Conservation (phyloP, 2,113 vertebrate genomes). For the Ictalurus furcatus region DNA sequence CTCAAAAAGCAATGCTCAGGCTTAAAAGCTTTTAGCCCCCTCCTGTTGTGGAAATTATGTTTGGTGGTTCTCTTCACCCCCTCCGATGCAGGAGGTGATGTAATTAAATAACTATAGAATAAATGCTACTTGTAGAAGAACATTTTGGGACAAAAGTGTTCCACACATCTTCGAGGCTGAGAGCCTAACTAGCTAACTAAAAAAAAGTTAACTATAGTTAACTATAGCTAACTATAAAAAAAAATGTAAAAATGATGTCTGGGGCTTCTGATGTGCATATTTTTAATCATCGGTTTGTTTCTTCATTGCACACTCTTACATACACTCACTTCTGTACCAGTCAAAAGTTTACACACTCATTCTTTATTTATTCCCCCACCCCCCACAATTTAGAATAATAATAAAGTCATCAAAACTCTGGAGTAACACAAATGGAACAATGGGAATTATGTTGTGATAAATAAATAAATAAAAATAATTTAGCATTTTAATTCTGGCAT, state of each 20-base stretch:
- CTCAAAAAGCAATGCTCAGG: slow-evolving; percentile 42
- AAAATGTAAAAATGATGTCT: background rate
- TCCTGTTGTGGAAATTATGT: slow-evolving; percentile 9
- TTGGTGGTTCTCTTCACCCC: background rate
- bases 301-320: background rate
- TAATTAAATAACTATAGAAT: background rate
- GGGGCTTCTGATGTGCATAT: background rate
- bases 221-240: background rate
- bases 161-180: background rate
- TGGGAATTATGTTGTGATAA: no score
- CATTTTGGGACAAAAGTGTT: background rate
- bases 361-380: no score
- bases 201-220: background rate
- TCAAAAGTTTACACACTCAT: no score
- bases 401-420: no score
- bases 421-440: no score
- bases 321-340: no score
- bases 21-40: slow-evolving; percentile 38
- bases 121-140: background rate
- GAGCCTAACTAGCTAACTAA: background rate
- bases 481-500: no score
- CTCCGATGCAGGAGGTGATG: background rate
- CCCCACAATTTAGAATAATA: no score
- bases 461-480: no score
- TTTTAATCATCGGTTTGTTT: no score